phyloP scores from a whole-genome alignment of 2,797 vertebrate species.

The Champsocephalus gunnari region DNA sequence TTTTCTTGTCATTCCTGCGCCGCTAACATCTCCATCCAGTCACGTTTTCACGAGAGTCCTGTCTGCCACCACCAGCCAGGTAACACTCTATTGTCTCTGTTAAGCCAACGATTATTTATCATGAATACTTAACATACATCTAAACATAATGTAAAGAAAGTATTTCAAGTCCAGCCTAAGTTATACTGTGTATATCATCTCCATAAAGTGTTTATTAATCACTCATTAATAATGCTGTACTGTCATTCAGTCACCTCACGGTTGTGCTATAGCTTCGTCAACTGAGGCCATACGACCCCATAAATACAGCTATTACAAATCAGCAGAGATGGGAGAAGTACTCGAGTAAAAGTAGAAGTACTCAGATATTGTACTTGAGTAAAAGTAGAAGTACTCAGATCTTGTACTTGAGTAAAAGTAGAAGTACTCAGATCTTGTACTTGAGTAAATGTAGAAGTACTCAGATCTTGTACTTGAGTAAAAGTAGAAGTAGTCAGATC shows the following conservation, averaged over 20 bases:
- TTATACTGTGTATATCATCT: neutral
- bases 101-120: neutral
- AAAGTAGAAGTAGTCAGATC: too few relatives aligned
- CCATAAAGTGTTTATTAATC: constrained; percentile 1
- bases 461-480: too few relatives aligned
- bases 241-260: constrained; percentile 45
- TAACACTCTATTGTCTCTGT: constrained; percentile 27
- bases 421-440: too few relatives aligned
- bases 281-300: neutral
- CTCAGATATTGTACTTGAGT: too few relatives aligned
- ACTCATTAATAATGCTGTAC: constrained; percentile 33
- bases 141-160: neutral
- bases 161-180: neutral
- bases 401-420: too few relatives aligned
- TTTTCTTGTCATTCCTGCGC: constrained; percentile 8
- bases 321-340: too few relatives aligned
- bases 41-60: constrained; percentile 49
- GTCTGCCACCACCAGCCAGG: constrained; percentile 74
- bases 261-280: constrained; percentile 47
- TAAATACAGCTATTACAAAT: neutral
- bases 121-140: neutral
- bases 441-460: too few relatives aligned
- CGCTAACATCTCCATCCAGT: constrained; percentile 30
- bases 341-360: too few relatives aligned
- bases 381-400: too few relatives aligned